phyloP scores from a whole-genome alignment of 1,140 invertebrate species.

The Solenopsis invicta region DNA sequence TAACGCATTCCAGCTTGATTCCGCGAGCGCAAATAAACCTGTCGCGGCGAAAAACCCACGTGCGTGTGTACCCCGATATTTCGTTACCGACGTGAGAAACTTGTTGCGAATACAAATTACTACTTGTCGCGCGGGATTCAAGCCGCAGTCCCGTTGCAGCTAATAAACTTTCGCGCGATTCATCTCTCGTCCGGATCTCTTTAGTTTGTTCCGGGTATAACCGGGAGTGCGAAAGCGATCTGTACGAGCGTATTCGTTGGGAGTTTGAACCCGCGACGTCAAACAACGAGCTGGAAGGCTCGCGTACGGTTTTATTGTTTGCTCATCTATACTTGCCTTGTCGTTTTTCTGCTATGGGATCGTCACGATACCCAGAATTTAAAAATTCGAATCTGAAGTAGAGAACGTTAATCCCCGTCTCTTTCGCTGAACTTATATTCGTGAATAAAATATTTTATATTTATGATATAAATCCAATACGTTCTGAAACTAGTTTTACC shows the following conservation, averaged over 20 bases:
- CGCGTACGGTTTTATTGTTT: not conserved
- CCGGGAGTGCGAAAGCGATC: not conserved
- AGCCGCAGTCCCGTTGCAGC: not conserved
- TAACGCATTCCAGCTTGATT: slow-evolving; percentile 18
- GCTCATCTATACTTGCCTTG: not conserved
- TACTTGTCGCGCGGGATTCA: slow-evolving; percentile 44
- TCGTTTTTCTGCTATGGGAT: not conserved
- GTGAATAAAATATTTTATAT: not conserved
- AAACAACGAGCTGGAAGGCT: not conserved
- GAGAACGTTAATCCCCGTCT: not conserved
- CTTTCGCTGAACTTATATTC: not conserved
- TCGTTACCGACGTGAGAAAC: slow-evolving; percentile 51
- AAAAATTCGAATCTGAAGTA: not conserved
- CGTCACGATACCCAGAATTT: not conserved
- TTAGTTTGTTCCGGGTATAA: slow-evolving; percentile 6
- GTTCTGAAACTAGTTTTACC: not conserved
- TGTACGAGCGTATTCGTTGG: not conserved
- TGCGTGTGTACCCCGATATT: slow-evolving; percentile 64
- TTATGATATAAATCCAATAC: too few relatives aligned
- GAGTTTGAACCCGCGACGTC: not conserved
- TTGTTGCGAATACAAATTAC: slow-evolving; percentile 59
- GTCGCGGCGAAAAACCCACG: slow-evolving; percentile 24
- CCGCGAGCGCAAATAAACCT: slow-evolving; percentile 15
- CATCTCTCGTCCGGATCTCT: slow-evolving; percentile 13
- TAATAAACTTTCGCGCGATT: slow-evolving; percentile 48